Conservation (phyloP, 1,140 invertebrate genomes). For the Potamilus streckersoni region DNA sequence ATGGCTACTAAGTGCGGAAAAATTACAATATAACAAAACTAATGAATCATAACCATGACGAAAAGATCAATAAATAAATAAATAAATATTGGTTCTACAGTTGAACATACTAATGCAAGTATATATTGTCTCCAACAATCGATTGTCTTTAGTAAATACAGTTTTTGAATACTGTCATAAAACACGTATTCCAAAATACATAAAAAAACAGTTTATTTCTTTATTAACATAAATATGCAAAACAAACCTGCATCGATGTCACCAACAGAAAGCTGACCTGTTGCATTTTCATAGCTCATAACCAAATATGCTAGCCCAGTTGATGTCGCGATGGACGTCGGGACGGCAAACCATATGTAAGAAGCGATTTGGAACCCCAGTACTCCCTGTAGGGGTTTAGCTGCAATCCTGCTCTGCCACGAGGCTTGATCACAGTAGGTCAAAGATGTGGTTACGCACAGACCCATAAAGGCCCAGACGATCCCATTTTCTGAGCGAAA, state of each 20-base stretch:
- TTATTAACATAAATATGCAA: too few relatives aligned
- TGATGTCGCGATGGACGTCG: constrained; percentile 63
- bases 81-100: too few relatives aligned
- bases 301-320: constrained; percentile 58
- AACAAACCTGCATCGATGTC: constrained; percentile 57
- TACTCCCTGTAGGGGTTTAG: constrained; percentile 62
- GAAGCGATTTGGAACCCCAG: constrained; percentile 64
- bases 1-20: constrained; percentile 79
- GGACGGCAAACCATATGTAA: constrained; percentile 67
- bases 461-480: constrained; percentile 57
- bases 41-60: neutral
- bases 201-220: too few relatives aligned
- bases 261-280: constrained; percentile 30
- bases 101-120: too few relatives aligned
- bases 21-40: constrained; percentile 77
- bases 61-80: too few relatives aligned
- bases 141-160: too few relatives aligned
- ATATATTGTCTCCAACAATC: too few relatives aligned
- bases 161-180: too few relatives aligned
- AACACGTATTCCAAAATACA: too few relatives aligned
- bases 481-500: constrained; percentile 49
- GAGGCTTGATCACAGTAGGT: constrained; percentile 68
- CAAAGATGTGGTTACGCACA: constrained; percentile 60
- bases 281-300: constrained; percentile 37
- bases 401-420: constrained; percentile 66